Evolutionary conservation across 2,888 invertebrate genomes (phyloP).

Genomic region (Tromatobia lineatoria): DNA sequence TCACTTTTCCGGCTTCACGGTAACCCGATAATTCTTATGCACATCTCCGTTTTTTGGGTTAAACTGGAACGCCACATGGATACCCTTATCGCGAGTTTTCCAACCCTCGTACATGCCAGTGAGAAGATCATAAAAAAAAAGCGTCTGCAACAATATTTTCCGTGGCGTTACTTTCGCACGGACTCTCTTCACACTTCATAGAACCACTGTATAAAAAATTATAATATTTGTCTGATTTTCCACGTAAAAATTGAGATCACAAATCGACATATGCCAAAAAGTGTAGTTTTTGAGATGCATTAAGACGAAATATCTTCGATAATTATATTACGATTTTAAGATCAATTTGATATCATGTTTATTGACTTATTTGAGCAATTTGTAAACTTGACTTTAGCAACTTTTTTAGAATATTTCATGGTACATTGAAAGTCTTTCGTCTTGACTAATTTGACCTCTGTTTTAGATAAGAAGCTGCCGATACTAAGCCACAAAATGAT

Average conservation of each 20-base stretch:
- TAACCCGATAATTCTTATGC: constrained; percentile 1
- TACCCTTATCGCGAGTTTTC: constrained; percentile 64
- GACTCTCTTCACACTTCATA: neutral
- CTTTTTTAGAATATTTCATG: too few species aligned
- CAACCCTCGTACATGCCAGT: constrained; percentile 52
- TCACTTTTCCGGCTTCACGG: constrained; percentile 61
- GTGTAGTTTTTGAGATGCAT: too few species aligned
- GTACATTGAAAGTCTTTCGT: too few species aligned
- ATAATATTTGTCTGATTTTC: neutral
- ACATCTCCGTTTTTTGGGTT: constrained; percentile 6
- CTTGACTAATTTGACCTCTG: too few species aligned
- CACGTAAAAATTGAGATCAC: neutral
- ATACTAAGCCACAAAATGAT: too few species aligned
- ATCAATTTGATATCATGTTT: too few species aligned
- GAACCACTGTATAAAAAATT: neutral
- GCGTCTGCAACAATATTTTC: neutral
- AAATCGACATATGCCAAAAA: too few species aligned
- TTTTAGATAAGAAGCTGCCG: too few species aligned
- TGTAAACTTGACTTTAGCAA: too few species aligned
- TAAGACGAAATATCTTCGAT: too few species aligned
- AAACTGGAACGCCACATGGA: constrained; percentile 33
- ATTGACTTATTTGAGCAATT: too few species aligned
- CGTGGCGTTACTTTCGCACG: constrained; percentile 1
- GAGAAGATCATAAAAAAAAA: neutral
- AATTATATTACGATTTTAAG: too few species aligned